These are phyloP conservation scores for Trichogramma evanescens DNA, from an alignment of 2,888 invertebrate genomes.

Conservation along the genomic window DNA sequence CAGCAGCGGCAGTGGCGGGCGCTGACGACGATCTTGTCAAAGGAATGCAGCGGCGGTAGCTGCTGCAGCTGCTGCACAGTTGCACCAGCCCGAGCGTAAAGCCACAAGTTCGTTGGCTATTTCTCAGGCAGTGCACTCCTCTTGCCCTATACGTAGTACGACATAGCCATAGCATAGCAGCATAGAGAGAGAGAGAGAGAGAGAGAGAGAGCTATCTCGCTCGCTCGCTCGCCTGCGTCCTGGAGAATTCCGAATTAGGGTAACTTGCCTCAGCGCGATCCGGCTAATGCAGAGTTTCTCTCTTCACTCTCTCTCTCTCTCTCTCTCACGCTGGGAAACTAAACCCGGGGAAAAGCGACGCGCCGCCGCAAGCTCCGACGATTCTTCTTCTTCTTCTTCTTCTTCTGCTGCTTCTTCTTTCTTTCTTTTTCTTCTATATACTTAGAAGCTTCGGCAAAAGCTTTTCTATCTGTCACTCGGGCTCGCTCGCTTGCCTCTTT, in stretches of 20 bases:
- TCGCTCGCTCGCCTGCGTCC: background rate
- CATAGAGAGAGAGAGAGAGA: no score
- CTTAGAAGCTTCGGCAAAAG: background rate
- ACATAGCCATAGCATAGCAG: background rate
- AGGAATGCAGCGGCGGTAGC: background rate
- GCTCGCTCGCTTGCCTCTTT: background rate
- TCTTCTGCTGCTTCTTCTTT: no score
- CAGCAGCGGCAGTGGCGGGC: background rate
- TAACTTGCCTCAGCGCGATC: background rate
- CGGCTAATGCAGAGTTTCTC: conserved; percentile 1
- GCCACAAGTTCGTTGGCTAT: conserved; percentile 4
- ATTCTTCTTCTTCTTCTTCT: no score
- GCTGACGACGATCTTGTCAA: background rate
- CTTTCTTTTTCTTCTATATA: no score
- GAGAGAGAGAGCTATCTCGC: background rate
- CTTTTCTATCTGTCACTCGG: background rate
- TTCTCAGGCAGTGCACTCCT: background rate
- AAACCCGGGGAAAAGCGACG: no score
- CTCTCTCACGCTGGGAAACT: background rate
- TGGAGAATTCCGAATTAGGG: conserved; percentile 2
- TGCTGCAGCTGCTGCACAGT: background rate
- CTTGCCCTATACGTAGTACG: background rate
- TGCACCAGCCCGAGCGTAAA: background rate
- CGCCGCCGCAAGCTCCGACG: no score
- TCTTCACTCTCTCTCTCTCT: background rate